phyloP scores from a whole-genome alignment of 1,140 invertebrate species.

The Drosophila persimilis region DNA sequence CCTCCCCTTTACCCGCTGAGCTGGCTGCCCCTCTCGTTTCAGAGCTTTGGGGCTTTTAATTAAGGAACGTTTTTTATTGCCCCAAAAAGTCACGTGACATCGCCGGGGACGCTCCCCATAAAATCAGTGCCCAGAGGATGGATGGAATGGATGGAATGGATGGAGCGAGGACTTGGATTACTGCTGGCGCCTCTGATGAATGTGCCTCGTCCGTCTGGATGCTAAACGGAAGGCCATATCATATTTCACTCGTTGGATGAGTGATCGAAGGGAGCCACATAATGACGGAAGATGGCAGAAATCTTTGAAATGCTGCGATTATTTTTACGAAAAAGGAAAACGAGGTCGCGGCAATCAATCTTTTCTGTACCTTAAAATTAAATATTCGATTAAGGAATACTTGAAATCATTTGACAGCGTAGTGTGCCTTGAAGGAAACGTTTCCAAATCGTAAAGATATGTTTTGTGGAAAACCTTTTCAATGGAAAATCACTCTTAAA shows the following conservation, averaged over 20 bases:
- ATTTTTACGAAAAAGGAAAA: conserved; percentile 10
- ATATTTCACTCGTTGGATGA: conserved; percentile 10
- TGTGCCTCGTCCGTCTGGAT: conserved; percentile 16
- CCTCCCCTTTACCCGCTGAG: no score
- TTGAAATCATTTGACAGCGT: no score
- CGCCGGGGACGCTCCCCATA: conserved; percentile 6
- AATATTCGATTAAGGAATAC: conserved; percentile 12
- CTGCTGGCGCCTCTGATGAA: conserved; percentile 30
- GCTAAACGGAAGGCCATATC: conserved; percentile 40
- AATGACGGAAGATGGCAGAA: conserved; percentile 2
- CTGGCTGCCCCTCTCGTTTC: no score
- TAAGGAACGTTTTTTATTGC: conserved; percentile 36
- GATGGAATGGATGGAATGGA: no score
- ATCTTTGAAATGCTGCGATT: conserved; percentile 34
- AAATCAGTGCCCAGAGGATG: conserved; percentile 29
- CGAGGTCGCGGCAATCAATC: conserved; percentile 31
- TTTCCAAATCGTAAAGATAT: no score
- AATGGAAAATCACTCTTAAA: no score
- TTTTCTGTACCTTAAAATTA: background rate
- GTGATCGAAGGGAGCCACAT: background rate
- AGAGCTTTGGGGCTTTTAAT: conserved; percentile 26
- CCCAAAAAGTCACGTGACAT: conserved; percentile 44
- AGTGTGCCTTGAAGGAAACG: no score
- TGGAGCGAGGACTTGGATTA: conserved; percentile 20
- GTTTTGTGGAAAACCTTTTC: no score